Evolutionary conservation across 2,797 vertebrate species (phyloP).

Genomic region (Cuculus canorus): DNA sequence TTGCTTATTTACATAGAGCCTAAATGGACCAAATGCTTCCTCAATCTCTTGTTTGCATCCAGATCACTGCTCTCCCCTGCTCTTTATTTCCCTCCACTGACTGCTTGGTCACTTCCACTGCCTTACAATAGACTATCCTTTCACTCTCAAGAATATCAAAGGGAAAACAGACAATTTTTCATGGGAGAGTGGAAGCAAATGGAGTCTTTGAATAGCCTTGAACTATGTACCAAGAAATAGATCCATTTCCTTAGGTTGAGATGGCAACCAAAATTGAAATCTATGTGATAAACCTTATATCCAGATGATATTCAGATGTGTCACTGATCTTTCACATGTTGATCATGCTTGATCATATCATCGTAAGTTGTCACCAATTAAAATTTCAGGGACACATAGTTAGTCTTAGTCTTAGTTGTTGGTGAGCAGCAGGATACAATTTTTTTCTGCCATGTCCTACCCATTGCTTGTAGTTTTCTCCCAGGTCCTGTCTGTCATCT

Average conservation of each 20-base stretch:
- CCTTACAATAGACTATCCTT: rapidly evolving
- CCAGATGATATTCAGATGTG: background rate
- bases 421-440: background rate
- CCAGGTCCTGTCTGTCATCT: background rate
- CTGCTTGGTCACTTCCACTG: background rate
- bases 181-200: rapidly evolving
- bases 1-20: background rate
- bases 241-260: background rate
- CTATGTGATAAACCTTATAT: background rate
- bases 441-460: background rate
- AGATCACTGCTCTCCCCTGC: rapidly evolving
- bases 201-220: background rate
- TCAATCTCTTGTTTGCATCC: background rate
- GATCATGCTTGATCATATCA: no score
- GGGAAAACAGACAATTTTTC: background rate
- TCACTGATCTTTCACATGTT: background rate
- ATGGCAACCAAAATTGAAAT: background rate
- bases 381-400: background rate
- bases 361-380: background rate
- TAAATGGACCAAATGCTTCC: background rate
- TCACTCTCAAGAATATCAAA: background rate
- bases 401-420: background rate
- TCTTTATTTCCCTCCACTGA: background rate
- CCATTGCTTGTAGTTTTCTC: background rate
- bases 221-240: background rate